Base-by-base conservation (phyloP, 2,113 vertebrate genomes). In the Litocranius walleri region DNA sequence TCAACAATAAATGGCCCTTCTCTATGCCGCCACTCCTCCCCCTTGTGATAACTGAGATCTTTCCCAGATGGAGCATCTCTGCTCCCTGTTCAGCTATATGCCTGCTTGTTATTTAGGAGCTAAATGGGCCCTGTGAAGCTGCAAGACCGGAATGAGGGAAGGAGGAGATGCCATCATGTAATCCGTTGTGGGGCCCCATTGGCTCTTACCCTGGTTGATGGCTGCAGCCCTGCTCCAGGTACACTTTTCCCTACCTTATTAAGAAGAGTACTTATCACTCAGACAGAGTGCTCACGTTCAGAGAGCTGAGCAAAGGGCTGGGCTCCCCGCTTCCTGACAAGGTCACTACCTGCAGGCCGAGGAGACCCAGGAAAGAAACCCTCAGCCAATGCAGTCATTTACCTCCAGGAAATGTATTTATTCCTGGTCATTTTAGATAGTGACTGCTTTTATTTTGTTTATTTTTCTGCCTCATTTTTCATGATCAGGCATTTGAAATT, bases 1-100 rank as follows among this genome's bases (percentile, higher is more conserved):
- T 56, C 45, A 57, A 3, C 33, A 59, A 12, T 56, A 52, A 94
- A 64, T n/a, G 90, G 15, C 29, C 7, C 23, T 61, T 7, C 30
- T 3, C 7, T 5, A 3, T 21, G 4, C 11, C 10, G 12, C n/a
- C 5, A 2, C n/a, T 1, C 12, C 8, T 81, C 5, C 36, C 10
- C 27, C 8, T 84, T 10, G 62, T 7, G 4, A 8, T 19, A 93
- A 30, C 48, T 94, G 45, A 40, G 30, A 62, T 50, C 23, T 5
- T 57, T 83, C 27, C 17, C 21, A 57, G 30, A 33, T 29, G 67
- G 84, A 93, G 36, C 3, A 3, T 48, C 4, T 29, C 59, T 61
- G 25, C 17, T 85, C 17, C 67, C 7, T 45, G 23, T 19, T 95
- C 9, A 40, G 3, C 50, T 45, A 54, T 57, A 17, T 85, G 45